A percentile compares a stretch with the other conserved stretches of the same genome.
phyloP scores from a whole-genome alignment of 2,888 invertebrate genomes.

The Lepeophtheirus nordmannii region DNA sequence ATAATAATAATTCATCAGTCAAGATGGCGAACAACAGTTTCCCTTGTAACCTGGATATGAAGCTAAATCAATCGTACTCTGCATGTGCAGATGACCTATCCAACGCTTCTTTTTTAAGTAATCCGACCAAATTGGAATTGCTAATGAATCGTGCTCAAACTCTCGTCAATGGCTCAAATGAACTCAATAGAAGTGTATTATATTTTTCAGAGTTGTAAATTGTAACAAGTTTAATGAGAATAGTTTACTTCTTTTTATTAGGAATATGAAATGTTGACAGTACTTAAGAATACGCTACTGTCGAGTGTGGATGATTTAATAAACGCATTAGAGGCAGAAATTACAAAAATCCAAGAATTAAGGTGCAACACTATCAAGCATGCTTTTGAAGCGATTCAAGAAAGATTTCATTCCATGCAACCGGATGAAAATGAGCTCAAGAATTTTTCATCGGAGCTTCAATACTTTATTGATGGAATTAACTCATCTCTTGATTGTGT shows the following conservation, averaged over 20 bases:
- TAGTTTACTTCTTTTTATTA: no score
- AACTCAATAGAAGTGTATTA: background rate
- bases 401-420: background rate
- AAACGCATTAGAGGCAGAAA: background rate
- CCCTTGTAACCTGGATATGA: background rate
- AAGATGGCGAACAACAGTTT: no score
- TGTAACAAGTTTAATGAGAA: no score
- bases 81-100: background rate
- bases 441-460: background rate
- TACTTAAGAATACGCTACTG: no score
- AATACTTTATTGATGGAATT: background rate
- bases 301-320: background rate
- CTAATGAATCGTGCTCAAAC: slow-evolving; percentile 1
- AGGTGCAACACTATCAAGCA: background rate
- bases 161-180: background rate
- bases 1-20: no score
- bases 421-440: background rate
- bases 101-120: background rate
- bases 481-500: background rate
- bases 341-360: background rate
- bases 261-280: no score
- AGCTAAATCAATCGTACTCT: background rate
- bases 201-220: no score
- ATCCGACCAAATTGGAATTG: background rate
- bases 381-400: background rate